A percentile compares a stretch with the other conserved stretches of the same genome.
phyloP scores from a whole-genome alignment of 2,888 invertebrate genomes.

The Augochlorella aurata region DNA sequence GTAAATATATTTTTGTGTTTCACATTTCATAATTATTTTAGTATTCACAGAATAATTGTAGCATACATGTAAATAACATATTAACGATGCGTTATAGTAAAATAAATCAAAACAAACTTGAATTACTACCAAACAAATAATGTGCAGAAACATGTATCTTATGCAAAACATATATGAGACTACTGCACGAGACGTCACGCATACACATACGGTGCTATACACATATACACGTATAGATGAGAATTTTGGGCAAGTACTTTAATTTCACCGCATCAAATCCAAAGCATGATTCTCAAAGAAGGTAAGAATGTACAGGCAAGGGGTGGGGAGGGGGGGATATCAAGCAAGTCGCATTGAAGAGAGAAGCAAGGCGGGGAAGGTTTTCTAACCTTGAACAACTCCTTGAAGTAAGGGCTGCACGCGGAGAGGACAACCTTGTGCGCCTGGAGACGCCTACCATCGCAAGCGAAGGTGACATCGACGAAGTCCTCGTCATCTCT shows the following conservation, averaged over 20 bases:
- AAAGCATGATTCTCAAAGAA: constrained; percentile 49
- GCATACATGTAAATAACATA: not conserved
- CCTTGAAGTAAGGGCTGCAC: constrained; percentile 94
- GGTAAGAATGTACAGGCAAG: constrained; percentile 37
- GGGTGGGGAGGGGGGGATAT: constrained; percentile 40
- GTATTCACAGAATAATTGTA: not conserved
- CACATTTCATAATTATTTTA: not conserved
- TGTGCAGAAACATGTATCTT: not conserved
- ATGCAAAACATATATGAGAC: constrained; percentile 21
- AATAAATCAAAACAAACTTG: not conserved
- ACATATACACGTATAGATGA: not conserved
- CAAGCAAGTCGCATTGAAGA: constrained; percentile 40
- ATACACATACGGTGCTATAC: not conserved
- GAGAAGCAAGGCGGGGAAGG: constrained; percentile 66
- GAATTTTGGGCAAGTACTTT: constrained; percentile 27
- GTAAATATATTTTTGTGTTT: not conserved
- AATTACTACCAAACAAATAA: not conserved
- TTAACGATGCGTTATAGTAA: not conserved
- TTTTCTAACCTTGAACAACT: constrained; percentile 90
- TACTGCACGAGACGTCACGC: constrained; percentile 11
- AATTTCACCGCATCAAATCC: constrained; percentile 27
- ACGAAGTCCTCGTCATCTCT: constrained; percentile 94
- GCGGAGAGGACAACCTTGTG: constrained; percentile 93
- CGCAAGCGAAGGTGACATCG: constrained; percentile 93
- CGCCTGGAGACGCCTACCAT: constrained; percentile 91